phyloP scores from a whole-genome alignment of 2,113 vertebrate species.

The Noctilio leporinus region DNA sequence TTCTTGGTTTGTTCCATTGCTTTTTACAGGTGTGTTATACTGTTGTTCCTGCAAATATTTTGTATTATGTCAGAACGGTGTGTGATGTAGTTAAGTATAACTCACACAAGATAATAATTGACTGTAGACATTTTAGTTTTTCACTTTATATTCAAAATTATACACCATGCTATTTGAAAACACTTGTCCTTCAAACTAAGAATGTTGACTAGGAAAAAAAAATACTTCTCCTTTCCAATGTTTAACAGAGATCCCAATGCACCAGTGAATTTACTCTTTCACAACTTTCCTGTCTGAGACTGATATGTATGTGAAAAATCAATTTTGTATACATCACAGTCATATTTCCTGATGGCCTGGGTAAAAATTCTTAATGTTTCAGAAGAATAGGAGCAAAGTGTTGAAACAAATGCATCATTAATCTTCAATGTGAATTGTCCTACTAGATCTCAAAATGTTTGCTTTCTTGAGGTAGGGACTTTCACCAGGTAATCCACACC shows the following conservation, averaged over 20 bases:
- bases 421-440: not conserved
- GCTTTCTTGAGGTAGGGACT: not conserved
- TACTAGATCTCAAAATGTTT: conserved; percentile 27
- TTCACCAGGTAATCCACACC: not conserved
- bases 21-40: conserved; percentile 28
- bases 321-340: conserved; percentile 16
- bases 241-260: not conserved
- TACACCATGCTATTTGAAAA: not conserved
- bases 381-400: not conserved
- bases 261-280: not conserved
- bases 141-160: not conserved
- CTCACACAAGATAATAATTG: not conserved
- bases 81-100: not conserved
- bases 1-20: not conserved
- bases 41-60: conserved; percentile 70
- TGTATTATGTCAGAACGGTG: conserved; percentile 40
- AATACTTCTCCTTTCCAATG: not conserved
- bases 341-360: not conserved
- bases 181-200: not conserved
- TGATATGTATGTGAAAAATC: not conserved
- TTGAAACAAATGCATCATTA: conserved; percentile 24
- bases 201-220: not conserved
- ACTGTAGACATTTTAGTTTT: not conserved
- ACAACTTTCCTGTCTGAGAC: not conserved
- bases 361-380: conserved; percentile 52